Conservation (phyloP, 1,140 invertebrate genomes). For the Manduca sexta region DNA sequence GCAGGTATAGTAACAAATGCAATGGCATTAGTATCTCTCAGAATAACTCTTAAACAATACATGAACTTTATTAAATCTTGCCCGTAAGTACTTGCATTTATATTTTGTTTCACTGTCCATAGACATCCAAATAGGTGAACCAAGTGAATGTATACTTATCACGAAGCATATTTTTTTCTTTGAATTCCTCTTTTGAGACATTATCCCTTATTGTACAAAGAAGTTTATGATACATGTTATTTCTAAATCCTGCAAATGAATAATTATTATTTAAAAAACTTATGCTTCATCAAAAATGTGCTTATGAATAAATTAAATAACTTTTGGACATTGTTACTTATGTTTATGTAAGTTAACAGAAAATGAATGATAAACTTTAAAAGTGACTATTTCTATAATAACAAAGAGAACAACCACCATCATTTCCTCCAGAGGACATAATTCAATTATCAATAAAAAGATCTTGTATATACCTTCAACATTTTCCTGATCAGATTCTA, state of each 20-base stretch:
- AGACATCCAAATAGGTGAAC: slow-evolving; percentile 84
- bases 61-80: slow-evolving; percentile 83
- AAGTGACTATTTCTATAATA: too few relatives aligned
- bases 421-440: too few relatives aligned
- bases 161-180: slow-evolving; percentile 78
- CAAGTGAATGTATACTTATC: slow-evolving; percentile 83
- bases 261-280: not conserved
- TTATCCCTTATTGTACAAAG: slow-evolving; percentile 54
- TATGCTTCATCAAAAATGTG: too few relatives aligned
- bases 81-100: slow-evolving; percentile 43
- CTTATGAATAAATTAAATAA: not conserved
- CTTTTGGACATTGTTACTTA: too few relatives aligned
- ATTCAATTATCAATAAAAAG: too few relatives aligned
- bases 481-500: slow-evolving; percentile 18
- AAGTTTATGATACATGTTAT: slow-evolving; percentile 66
- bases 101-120: slow-evolving; percentile 58
- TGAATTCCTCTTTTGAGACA: slow-evolving; percentile 74
- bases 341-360: too few relatives aligned
- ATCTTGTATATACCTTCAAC: slow-evolving; percentile 24
- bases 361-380: too few relatives aligned
- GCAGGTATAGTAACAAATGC: slow-evolving; percentile 84
- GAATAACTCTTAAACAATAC: slow-evolving; percentile 79
- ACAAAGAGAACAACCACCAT: too few relatives aligned
- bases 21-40: slow-evolving; percentile 81
- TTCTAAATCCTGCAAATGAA: slow-evolving; percentile 46